These are phyloP conservation scores for Erithacus rubecula DNA, from an alignment of 2,797 vertebrate genomes.

Conservation along the genomic window DNA sequence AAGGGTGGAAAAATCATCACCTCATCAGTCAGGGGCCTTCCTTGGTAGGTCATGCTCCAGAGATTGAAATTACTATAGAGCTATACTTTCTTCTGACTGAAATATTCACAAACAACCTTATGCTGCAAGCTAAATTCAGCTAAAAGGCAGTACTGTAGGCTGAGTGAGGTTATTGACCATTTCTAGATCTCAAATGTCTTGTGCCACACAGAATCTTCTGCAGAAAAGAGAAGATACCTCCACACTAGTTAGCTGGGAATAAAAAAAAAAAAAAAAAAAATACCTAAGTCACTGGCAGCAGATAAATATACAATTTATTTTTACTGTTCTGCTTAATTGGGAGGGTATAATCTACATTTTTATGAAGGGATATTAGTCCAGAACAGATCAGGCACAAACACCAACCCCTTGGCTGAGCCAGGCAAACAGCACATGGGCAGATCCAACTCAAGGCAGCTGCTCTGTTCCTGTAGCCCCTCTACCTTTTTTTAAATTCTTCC, in stretches of 20 bases:
- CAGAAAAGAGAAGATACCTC: background rate
- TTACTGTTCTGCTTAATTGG: background rate
- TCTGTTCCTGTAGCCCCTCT: background rate
- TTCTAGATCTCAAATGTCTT: background rate
- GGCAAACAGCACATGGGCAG: background rate
- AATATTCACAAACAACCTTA: background rate
- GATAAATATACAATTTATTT: background rate
- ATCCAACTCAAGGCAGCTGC: background rate
- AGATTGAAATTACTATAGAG: background rate
- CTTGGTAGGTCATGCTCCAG: background rate
- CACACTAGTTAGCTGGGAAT: background rate
- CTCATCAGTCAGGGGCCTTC: background rate
- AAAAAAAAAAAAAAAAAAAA: background rate
- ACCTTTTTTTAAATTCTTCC: background rate
- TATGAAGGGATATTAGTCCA: background rate
- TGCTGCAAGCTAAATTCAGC: background rate
- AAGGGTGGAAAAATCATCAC: fast-evolving
- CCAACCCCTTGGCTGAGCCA: background rate
- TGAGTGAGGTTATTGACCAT: background rate
- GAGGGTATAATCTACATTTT: background rate
- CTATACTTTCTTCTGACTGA: background rate
- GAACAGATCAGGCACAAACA: background rate
- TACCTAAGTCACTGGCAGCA: background rate
- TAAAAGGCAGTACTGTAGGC: background rate
- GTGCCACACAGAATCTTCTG: background rate